Evolutionary conservation across 2,888 invertebrate genomes (phyloP).

Genomic region (Torymus tubicola): DNA sequence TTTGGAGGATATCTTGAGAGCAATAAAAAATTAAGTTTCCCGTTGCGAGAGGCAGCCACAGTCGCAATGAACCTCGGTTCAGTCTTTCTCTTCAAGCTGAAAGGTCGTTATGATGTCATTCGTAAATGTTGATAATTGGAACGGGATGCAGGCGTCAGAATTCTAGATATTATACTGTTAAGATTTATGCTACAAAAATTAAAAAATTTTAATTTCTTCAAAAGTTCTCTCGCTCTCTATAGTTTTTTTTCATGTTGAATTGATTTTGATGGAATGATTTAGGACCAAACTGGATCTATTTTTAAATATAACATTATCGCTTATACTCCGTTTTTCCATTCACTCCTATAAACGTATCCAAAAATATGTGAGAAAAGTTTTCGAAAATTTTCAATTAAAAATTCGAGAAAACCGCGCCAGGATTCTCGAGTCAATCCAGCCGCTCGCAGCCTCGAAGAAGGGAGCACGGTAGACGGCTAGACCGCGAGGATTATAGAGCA

Average conservation of each 20-base stretch:
- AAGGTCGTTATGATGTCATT: conserved; percentile 8
- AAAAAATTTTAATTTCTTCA: too few species aligned
- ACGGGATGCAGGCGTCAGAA: too few species aligned
- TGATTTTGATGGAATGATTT: too few species aligned
- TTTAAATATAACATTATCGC: too few species aligned
- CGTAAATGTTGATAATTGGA: too few species aligned
- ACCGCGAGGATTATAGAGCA: conserved; percentile 62
- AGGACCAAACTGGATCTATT: too few species aligned
- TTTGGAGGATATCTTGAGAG: conserved; percentile 13
- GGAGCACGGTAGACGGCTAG: conserved; percentile 60
- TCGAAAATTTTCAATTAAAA: conserved; percentile 5
- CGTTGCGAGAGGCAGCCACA: conserved; percentile 1
- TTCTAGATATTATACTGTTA: too few species aligned
- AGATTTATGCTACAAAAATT: too few species aligned
- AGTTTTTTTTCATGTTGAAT: too few species aligned
- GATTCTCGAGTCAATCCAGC: neutral
- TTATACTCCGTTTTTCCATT: neutral
- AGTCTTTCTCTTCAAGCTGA: neutral
- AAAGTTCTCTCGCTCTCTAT: too few species aligned
- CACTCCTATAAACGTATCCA: too few species aligned
- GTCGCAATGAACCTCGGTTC: neutral
- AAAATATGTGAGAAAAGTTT: too few species aligned
- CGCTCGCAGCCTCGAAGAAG: conserved; percentile 7
- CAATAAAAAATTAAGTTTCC: conserved; percentile 30
- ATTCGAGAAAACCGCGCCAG: conserved; percentile 9